A percentile compares a stretch with the other conserved stretches of the same genome.
Conservation (phyloP, 2,888 invertebrate species). For the Andrena praecox region DNA sequence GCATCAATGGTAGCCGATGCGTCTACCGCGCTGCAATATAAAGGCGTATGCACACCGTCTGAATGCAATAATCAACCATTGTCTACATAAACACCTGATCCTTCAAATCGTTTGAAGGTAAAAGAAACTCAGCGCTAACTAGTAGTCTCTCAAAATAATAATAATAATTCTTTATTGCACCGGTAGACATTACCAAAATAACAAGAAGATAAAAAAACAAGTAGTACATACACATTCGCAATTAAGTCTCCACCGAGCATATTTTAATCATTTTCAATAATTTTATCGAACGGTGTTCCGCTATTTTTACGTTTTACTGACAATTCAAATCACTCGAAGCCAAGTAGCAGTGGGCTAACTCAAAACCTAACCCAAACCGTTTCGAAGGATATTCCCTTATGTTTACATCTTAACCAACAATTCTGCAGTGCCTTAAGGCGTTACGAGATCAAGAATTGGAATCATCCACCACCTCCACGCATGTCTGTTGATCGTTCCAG, state of each 20-base stretch:
- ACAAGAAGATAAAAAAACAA: no score
- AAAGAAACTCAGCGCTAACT: not conserved
- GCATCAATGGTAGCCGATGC: constrained; percentile 57
- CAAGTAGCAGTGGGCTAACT: not conserved
- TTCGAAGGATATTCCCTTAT: no score
- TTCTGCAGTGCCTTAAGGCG: no score
- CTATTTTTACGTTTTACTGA: not conserved
- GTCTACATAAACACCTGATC: constrained; percentile 5
- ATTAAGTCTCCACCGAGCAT: no score
- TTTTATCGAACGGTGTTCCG: not conserved
- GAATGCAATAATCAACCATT: not conserved
- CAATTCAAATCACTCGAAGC: not conserved
- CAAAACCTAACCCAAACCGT: no score
- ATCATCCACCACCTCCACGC: not conserved
- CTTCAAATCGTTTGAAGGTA: not conserved
- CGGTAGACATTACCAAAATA: no score
- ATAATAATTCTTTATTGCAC: no score
- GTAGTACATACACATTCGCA: no score
- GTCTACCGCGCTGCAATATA: constrained; percentile 40
- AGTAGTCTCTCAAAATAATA: not conserved
- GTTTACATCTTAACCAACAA: no score
- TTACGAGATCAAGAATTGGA: not conserved
- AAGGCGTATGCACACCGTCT: constrained; percentile 32
- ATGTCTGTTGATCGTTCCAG: not conserved
- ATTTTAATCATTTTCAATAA: not conserved